phyloP scores from a whole-genome alignment of 2,113 vertebrate genomes.

The Rostratula benghalensis region DNA sequence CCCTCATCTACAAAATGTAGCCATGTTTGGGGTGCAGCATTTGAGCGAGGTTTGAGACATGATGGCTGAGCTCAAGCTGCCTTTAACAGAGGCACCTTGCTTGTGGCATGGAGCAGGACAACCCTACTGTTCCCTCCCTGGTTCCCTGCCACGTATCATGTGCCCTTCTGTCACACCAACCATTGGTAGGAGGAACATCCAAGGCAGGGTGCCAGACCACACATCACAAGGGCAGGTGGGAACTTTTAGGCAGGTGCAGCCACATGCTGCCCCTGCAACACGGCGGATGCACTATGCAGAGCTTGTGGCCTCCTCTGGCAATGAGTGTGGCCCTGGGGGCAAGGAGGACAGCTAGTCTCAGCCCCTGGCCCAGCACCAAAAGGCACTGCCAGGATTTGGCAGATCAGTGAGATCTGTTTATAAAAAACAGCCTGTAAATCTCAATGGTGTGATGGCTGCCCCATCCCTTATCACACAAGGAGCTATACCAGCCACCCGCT shows the following conservation, averaged over 20 bases:
- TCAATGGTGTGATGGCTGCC: neutral
- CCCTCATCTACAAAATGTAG: neutral
- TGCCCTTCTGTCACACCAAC: neutral
- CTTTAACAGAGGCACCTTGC: neutral
- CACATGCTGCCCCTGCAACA: neutral
- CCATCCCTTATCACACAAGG: neutral
- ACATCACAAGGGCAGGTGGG: neutral
- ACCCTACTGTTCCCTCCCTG: fast-evolving
- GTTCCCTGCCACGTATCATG: fast-evolving
- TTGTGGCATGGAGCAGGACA: neutral
- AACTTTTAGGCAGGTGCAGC: neutral
- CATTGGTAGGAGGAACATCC: neutral
- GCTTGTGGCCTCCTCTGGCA: neutral
- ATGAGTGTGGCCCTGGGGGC: fast-evolving
- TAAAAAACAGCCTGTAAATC: neutral
- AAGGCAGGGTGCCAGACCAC: neutral
- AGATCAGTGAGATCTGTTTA: neutral
- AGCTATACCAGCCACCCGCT: neutral
- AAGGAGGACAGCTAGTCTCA: neutral
- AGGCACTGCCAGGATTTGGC: neutral
- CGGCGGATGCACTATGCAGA: fast-evolving
- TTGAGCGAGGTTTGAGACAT: neutral
- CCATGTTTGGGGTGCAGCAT: fast-evolving
- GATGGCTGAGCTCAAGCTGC: neutral
- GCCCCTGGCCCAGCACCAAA: fast-evolving